Evolutionary conservation across 2,888 invertebrate genomes (phyloP), one percentile per base, ranked within the genome.

Genomic region (Cryptops parisi): DNA sequence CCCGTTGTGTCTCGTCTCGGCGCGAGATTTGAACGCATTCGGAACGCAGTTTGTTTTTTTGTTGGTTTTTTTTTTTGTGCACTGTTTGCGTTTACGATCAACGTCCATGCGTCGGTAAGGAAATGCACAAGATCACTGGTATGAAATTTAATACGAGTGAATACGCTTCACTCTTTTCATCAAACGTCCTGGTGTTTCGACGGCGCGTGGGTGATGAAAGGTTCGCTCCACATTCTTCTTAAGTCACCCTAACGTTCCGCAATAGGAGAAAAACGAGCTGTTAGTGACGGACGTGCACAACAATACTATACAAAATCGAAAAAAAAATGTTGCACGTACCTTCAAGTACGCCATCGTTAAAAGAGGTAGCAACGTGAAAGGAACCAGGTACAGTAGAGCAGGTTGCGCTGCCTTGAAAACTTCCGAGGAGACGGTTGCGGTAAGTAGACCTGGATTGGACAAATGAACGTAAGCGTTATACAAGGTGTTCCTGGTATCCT

Each of bases 391-490:
- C 55, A 96, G 78, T 64, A 96, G 78, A 62, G 96, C 96, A 58
- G 96, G 96, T 73, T 96, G 96, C 59, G 96, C 94, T 62, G 94
- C 94, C 76, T 91, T 91, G 77, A 96, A 96, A 68, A 96, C 83
- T 76, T 96, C 96, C 47, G 93, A 91, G 63, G 93, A 94, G 61
- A 96, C 90, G 40, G 94, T 94, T 58, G 96, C 94, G 65, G 94
- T 94, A 71, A 96, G 77, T 69, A 96, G 77, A 60, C 73, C 73
- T 72, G 40, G 40, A 19, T 17, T 5, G 3, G 5, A 9, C 17
- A 40, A 6, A 21, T 40, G 4, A 21, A 40, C 17, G 39, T 39
- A 38, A 12, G 9, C 40, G 4, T 17, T 39, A 17, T 39, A n/a
- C n/a, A n/a, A n/a, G n/a, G n/a, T n/a, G n/a, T n/a, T n/a, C n/a